phyloP scores from a whole-genome alignment of 2,888 invertebrate species.

The Cistogaster globosa region DNA sequence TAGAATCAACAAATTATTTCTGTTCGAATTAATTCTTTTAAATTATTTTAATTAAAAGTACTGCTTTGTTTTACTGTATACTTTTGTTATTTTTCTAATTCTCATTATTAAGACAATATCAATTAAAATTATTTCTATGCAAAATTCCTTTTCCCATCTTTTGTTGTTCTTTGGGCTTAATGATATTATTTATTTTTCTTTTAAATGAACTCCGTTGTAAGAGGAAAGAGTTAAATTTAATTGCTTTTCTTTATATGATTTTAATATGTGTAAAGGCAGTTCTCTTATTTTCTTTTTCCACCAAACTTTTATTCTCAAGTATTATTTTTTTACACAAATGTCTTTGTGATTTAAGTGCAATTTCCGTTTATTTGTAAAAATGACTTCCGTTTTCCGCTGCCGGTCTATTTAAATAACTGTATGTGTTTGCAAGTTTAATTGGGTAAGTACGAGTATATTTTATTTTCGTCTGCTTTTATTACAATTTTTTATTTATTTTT shows the following conservation, averaged over 20 bases:
- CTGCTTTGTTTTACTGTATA: too few species aligned
- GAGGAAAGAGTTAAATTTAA: slow-evolving; percentile 14
- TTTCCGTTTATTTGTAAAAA: slow-evolving; percentile 68
- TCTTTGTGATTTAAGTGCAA: slow-evolving; percentile 65
- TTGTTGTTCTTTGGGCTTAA: neutral
- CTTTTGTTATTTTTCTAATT: too few species aligned
- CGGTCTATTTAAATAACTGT: slow-evolving; percentile 36
- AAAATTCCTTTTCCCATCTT: too few species aligned
- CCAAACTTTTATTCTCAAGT: slow-evolving; percentile 13
- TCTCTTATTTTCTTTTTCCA: neutral
- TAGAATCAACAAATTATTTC: too few species aligned
- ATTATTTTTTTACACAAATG: slow-evolving; percentile 24
- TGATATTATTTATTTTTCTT: neutral
- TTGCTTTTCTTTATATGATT: slow-evolving; percentile 29
- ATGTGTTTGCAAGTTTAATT: slow-evolving; percentile 46
- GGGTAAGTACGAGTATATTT: slow-evolving; percentile 47
- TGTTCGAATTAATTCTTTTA: too few species aligned
- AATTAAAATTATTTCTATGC: too few species aligned
- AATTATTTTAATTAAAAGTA: too few species aligned
- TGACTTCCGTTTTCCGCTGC: slow-evolving; percentile 66
- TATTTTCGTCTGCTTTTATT: slow-evolving; percentile 52
- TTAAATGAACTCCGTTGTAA: neutral
- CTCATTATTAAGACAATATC: too few species aligned
- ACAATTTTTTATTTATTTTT: slow-evolving; percentile 10
- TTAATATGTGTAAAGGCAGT: neutral